These are phyloP conservation scores for Tridacna crocea DNA, from an alignment of 2,888 invertebrate species.

Conservation along the genomic window DNA sequence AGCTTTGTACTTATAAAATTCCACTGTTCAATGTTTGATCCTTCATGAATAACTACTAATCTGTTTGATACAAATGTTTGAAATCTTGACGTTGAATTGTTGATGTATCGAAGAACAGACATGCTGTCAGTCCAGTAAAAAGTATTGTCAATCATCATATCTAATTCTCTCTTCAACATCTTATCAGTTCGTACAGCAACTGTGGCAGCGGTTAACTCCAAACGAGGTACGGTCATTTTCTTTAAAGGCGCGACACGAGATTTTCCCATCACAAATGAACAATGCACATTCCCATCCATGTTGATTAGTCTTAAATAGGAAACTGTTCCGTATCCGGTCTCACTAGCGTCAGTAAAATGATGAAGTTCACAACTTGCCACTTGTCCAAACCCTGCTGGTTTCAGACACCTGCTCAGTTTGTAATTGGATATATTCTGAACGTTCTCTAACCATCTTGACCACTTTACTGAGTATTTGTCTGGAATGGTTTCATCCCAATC, in stretches of 20 bases:
- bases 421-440: not conserved
- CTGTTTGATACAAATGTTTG: conserved; percentile 35
- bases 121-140: conserved; percentile 47
- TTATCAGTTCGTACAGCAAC: conserved; percentile 25
- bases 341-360: conserved; percentile 64
- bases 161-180: conserved; percentile 28
- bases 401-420: not conserved
- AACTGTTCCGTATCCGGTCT: conserved; percentile 60
- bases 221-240: conserved; percentile 32
- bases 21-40: conserved; percentile 11
- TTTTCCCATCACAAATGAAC: conserved; percentile 61
- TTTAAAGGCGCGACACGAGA: conserved; percentile 50
- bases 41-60: conserved; percentile 39
- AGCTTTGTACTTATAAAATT: not conserved
- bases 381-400: conserved; percentile 47
- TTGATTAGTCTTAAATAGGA: conserved; percentile 58
- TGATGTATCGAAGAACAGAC: conserved; percentile 37
- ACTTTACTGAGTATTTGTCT: not conserved
- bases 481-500: conserved; percentile 59
- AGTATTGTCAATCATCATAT: conserved; percentile 9
- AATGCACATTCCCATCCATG: conserved; percentile 34
- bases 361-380: conserved; percentile 47
- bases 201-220: conserved; percentile 36
- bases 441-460: not conserved
- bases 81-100: conserved; percentile 40